Evolutionary conservation across 2,797 vertebrate genomes (phyloP).

Genomic region (Cynopterus sphinx): DNA sequence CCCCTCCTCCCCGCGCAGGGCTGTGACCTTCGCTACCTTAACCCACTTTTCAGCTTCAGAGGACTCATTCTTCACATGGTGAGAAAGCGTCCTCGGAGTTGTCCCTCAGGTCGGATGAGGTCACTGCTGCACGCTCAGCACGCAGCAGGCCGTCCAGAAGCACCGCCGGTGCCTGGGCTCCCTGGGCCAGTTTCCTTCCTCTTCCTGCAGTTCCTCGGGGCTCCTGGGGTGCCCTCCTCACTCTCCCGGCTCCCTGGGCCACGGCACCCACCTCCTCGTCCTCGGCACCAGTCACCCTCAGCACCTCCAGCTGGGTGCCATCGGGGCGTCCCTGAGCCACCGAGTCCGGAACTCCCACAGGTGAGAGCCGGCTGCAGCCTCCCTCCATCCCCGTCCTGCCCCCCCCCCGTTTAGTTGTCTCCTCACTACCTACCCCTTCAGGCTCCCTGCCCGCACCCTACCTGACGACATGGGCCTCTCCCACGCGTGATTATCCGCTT

Average conservation of each 20-base stretch:
- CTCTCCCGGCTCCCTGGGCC: not conserved
- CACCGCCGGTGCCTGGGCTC: too few species aligned
- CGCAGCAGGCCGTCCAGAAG: not conserved
- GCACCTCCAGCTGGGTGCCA: not conserved
- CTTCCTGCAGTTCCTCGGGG: not conserved
- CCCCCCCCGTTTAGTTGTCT: not conserved
- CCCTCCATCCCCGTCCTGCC: rapidly evolving
- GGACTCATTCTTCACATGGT: not conserved
- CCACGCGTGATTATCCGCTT: rapidly evolving
- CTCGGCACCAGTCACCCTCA: not conserved
- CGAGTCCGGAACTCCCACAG: not conserved
- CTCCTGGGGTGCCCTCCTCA: not conserved
- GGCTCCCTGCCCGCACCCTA: not conserved
- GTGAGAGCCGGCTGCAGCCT: not conserved
- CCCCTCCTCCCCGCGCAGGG: not conserved
- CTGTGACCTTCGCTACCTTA: not conserved
- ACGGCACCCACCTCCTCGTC: not conserved
- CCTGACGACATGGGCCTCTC: too few species aligned
- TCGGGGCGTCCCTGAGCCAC: not conserved
- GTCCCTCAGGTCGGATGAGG: not conserved
- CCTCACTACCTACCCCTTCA: not conserved
- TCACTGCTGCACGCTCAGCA: rapidly evolving
- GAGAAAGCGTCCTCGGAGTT: not conserved
- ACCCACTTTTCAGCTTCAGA: not conserved
- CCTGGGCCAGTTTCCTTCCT: not conserved